phyloP scores from a whole-genome alignment of 2,797 vertebrate species.

The Syngnathus rostellatus region DNA sequence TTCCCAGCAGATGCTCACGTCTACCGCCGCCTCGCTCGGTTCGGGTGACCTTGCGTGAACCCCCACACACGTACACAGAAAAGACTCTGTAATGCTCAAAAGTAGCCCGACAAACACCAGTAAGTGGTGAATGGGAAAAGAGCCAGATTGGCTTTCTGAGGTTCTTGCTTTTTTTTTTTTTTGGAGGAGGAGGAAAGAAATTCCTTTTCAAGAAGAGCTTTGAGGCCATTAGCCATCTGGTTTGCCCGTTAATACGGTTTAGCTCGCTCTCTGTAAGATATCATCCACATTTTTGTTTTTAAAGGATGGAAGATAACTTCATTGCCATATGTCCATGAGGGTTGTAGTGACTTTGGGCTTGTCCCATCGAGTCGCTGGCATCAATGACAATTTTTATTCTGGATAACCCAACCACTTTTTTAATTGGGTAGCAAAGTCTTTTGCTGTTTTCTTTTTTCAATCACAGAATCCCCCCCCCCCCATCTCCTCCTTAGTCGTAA shows the following conservation, averaged over 20 bases:
- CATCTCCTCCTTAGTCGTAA: too few relatives aligned
- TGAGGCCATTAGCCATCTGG: conserved; percentile 26
- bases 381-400: too few relatives aligned
- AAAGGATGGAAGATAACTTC: too few relatives aligned
- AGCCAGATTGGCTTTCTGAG: conserved; percentile 31
- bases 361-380: too few relatives aligned
- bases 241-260: conserved; percentile 11
- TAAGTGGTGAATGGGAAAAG: conserved; percentile 26
- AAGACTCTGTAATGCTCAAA: conserved; percentile 32
- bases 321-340: too few relatives aligned
- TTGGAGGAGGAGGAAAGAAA: conserved; percentile 14
- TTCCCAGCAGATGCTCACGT: conserved; percentile 44
- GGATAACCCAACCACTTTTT: too few relatives aligned
- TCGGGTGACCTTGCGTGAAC: conserved; percentile 43
- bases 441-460: too few relatives aligned
- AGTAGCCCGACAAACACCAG: conserved; percentile 7
- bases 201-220: conserved; percentile 12
- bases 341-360: too few relatives aligned
- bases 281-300: too few relatives aligned
- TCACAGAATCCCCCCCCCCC: too few relatives aligned
- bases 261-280: too few relatives aligned
- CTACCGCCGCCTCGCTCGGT: conserved; percentile 35
- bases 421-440: too few relatives aligned
- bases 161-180: conserved; percentile 14
- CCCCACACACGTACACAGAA: conserved; percentile 18